Conservation (phyloP, 2,113 vertebrate species). For the Microtus pennsylvanicus region DNA sequence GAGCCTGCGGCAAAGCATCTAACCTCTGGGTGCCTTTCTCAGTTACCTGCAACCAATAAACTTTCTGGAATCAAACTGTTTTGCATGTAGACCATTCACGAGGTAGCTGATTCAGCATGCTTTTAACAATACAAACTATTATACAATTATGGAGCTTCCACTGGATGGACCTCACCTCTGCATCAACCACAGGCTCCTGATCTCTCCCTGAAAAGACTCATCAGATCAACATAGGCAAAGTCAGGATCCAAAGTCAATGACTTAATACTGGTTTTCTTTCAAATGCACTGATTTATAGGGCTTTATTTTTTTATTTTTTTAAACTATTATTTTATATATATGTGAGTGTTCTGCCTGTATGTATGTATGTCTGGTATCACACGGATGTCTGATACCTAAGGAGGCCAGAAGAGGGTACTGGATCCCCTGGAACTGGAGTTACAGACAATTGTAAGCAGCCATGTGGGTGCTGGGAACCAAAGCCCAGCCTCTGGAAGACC, state of each 20-base stretch:
- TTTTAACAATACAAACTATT: slow-evolving; percentile 43
- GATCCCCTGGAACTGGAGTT: not conserved
- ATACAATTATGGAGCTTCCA: slow-evolving; percentile 27
- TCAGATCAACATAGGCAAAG: not conserved
- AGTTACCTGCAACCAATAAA: slow-evolving; percentile 46
- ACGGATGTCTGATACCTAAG: not conserved
- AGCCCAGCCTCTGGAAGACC: not conserved
- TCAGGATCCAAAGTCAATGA: slow-evolving; percentile 49
- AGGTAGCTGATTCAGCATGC: not conserved
- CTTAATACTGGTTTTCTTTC: slow-evolving; percentile 29
- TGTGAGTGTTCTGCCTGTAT: not conserved
- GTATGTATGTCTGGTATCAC: not conserved
- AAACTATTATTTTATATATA: not conserved
- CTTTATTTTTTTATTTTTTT: not conserved
- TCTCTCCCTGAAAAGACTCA: not conserved
- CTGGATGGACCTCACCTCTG: not conserved
- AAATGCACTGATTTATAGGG: slow-evolving; percentile 9
- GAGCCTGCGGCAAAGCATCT: slow-evolving; percentile 33
- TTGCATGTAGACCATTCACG: slow-evolving; percentile 11
- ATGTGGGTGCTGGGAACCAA: not conserved
- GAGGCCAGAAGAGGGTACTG: not conserved
- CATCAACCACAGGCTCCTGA: not conserved
- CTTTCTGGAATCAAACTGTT: slow-evolving; percentile 38
- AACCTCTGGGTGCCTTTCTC: slow-evolving; percentile 38
- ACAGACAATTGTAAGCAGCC: not conserved